Evolutionary conservation across 2,888 invertebrate species (phyloP), one percentile per base, ranked within the genome.

Genomic region (Pilophorus perplexus): DNA sequence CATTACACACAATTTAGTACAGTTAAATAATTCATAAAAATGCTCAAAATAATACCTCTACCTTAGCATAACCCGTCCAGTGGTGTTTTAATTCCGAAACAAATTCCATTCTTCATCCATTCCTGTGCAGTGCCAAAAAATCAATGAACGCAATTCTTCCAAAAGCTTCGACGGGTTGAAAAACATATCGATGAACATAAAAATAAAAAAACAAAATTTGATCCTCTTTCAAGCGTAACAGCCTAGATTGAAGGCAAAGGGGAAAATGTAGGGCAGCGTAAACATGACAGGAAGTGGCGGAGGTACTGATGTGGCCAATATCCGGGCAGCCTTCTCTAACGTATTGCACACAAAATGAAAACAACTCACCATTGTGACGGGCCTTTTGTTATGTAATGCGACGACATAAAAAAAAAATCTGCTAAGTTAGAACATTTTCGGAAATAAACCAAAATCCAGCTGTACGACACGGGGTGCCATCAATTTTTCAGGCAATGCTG

Each of bases 1-100:
- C n/a, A n/a, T n/a, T n/a, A n/a, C n/a, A n/a, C n/a, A n/a, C n/a
- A n/a, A n/a, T n/a, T n/a, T n/a, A n/a, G n/a, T n/a, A n/a, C n/a
- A n/a, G n/a, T n/a, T n/a, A n/a, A n/a, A n/a, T n/a, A n/a, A n/a
- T n/a, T n/a, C 40, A 54, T 28, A 52, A 28, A 60, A 40, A 46
- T 5, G 27, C 60, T 5, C 12, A 42, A 54, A 28, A n/a, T 12
- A 50, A 37, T 54, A 25, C 23, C 27, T 50, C 64, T 70, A 70
- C 70, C 70, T 70, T 70, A 68, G 60, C 67, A 70, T 70, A 70
- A 70, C 70, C 70, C 66, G 54, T 64, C 62, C 65, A 64, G 37
- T 60, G 55, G 52, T 70, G 64, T 57, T 50, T 65, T 55, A 68
- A 55, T 52, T 68, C 70, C 55, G 38, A 44, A 62, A 59, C 67